Evolutionary conservation across 2,888 invertebrate species (phyloP).

Genomic region (Bursaphelenchus okinawaensis): DNA sequence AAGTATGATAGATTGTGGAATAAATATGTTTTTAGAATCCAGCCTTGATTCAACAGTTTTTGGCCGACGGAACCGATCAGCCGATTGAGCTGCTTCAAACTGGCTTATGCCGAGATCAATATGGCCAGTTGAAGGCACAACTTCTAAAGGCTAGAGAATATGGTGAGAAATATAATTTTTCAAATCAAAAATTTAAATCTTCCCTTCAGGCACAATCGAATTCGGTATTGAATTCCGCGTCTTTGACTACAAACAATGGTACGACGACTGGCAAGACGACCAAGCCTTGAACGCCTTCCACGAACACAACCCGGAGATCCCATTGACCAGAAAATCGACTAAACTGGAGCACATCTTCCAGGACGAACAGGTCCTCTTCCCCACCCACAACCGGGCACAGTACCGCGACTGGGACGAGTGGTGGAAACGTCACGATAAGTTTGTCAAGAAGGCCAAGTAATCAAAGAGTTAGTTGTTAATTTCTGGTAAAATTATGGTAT

Average conservation of each 20-base stretch:
- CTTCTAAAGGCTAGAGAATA: conserved; percentile 54
- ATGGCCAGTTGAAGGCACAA: conserved; percentile 43
- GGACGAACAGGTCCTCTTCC: conserved; percentile 44
- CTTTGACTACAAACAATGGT: conserved; percentile 51
- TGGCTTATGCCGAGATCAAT: conserved; percentile 53
- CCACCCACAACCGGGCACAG: conserved; percentile 46
- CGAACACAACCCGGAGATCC: conserved; percentile 4
- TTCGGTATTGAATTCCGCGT: conserved; percentile 50
- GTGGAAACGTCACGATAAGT: conserved; percentile 40
- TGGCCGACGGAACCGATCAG: conserved; percentile 47
- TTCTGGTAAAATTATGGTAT: background rate
- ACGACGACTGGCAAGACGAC: conserved; percentile 33
- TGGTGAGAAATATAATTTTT: conserved; percentile 25
- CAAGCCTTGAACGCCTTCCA: background rate
- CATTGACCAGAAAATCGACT: conserved; percentile 2
- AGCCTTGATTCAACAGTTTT: conserved; percentile 41
- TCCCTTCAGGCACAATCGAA: conserved; percentile 40
- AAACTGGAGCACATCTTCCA: conserved; percentile 48
- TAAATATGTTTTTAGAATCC: conserved; percentile 38
- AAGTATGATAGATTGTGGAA: too few species aligned
- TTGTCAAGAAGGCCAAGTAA: conserved; percentile 38
- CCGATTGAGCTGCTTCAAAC: conserved; percentile 48
- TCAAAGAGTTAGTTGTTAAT: background rate
- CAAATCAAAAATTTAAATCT: background rate
- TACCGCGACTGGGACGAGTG: conserved; percentile 51